phyloP scores from a whole-genome alignment of 2,888 invertebrate species.

The Hyalella azteca region DNA sequence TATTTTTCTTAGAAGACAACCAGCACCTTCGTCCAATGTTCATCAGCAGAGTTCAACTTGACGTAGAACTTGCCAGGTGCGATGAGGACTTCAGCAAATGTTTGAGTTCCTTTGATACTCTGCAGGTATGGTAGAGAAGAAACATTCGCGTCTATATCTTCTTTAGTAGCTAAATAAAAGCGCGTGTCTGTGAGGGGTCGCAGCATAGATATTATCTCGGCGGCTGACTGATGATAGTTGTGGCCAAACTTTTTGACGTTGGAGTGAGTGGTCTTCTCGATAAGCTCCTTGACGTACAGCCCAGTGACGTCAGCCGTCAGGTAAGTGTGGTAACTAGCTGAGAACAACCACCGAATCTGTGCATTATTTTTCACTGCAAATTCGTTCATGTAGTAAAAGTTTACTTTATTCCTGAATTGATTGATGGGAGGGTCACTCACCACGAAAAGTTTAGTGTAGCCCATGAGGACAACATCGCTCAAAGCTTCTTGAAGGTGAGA shows the following conservation, averaged over 20 bases:
- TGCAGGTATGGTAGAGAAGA: conserved; percentile 14
- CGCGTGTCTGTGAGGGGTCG: neutral
- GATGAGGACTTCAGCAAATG: conserved; percentile 26
- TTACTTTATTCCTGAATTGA: conserved; percentile 27
- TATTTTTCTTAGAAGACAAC: conserved; percentile 17
- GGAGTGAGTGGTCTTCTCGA: conserved; percentile 9
- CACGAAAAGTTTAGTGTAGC: conserved; percentile 15
- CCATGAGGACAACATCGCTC: neutral
- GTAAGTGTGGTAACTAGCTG: conserved; percentile 19
- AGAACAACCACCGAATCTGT: conserved; percentile 24
- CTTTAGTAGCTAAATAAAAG: neutral
- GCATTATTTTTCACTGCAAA: neutral
- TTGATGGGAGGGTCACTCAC: conserved; percentile 29
- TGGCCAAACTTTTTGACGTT: neutral
- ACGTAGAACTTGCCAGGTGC: conserved; percentile 33
- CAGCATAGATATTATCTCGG: neutral
- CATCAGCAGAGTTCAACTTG: conserved; percentile 16
- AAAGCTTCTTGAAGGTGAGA: conserved; percentile 4
- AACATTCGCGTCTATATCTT: neutral
- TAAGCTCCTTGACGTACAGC: neutral
- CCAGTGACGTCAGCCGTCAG: neutral
- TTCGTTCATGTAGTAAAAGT: conserved; percentile 31
- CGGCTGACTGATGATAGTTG: neutral
- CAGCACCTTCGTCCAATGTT: conserved; percentile 34
- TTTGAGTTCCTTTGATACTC: conserved; percentile 30